Evolutionary conservation across 1,140 invertebrate species (phyloP).

Genomic region (Wasmannia auropunctata): DNA sequence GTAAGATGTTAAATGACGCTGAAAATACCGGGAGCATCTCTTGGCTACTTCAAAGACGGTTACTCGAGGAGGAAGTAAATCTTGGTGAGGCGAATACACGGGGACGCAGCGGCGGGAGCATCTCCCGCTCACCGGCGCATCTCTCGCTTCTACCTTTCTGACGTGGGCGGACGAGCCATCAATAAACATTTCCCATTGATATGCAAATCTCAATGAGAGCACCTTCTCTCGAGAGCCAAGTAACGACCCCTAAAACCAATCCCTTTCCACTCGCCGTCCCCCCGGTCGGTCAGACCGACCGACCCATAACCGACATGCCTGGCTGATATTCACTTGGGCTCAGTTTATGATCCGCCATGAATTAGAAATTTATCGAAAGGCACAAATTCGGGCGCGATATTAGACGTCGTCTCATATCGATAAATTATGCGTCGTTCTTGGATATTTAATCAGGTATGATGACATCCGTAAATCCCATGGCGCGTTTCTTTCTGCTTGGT

Average conservation of each 20-base stretch:
- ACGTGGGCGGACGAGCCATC: conserved; percentile 58
- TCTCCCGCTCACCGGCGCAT: background rate
- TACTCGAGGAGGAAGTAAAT: conserved; percentile 38
- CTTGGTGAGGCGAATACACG: conserved; percentile 6
- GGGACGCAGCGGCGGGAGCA: background rate
- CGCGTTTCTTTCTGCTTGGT: background rate
- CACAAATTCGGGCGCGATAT: conserved; percentile 45
- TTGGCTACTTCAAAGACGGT: conserved; percentile 43
- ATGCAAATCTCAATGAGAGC: conserved; percentile 69
- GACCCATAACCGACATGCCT: conserved; percentile 38
- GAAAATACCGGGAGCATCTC: conserved; percentile 57
- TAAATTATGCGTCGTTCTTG: background rate
- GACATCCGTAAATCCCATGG: background rate
- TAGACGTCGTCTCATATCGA: background rate
- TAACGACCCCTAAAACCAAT: conserved; percentile 62
- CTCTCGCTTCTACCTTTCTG: conserved; percentile 19
- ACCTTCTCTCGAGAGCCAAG: conserved; percentile 58
- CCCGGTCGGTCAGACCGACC: background rate
- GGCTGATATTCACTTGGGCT: conserved; percentile 29
- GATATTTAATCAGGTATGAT: background rate
- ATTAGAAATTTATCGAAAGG: conserved; percentile 66
- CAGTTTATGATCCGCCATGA: conserved; percentile 62
- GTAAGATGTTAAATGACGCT: conserved; percentile 59
- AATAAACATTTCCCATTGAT: conserved; percentile 74
- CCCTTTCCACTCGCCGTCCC: conserved; percentile 23